Evolutionary conservation across 2,113 vertebrate species (phyloP).

Genomic region (Muscicapa adusta): DNA sequence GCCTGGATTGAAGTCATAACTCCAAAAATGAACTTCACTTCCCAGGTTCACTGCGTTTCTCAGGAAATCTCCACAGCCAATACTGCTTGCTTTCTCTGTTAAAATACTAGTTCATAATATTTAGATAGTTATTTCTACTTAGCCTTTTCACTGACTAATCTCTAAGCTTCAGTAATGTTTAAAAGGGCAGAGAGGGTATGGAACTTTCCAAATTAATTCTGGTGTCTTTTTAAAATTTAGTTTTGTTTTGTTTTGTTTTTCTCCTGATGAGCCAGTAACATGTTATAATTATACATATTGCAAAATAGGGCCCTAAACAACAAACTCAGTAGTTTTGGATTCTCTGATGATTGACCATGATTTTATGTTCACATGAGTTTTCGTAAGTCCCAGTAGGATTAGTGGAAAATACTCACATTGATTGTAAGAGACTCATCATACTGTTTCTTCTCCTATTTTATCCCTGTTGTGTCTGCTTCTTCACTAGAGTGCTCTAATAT

Average conservation of each 20-base stretch:
- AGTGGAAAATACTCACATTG: not conserved
- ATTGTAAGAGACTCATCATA: not conserved
- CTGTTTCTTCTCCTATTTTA: not conserved
- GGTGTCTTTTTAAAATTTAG: not conserved
- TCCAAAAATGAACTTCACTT: not conserved
- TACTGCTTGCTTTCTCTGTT: not conserved
- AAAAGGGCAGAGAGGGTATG: not conserved
- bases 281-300: not conserved
- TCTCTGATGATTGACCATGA: not conserved
- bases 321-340: not conserved
- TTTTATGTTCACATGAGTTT: not conserved
- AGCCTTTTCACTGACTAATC: not conserved
- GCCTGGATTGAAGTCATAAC: not conserved
- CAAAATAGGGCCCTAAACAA: not conserved
- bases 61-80: not conserved
- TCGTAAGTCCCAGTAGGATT: not conserved
- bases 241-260: not conserved
- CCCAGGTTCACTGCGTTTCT: not conserved
- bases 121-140: not conserved
- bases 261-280: not conserved
- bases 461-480: not conserved
- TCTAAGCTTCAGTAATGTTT: not conserved
- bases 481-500: not conserved
- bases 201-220: not conserved
- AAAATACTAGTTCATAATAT: not conserved